These are phyloP conservation scores for Xanthorhoe designata DNA, from an alignment of 2,888 invertebrate species.

Conservation along the genomic window DNA sequence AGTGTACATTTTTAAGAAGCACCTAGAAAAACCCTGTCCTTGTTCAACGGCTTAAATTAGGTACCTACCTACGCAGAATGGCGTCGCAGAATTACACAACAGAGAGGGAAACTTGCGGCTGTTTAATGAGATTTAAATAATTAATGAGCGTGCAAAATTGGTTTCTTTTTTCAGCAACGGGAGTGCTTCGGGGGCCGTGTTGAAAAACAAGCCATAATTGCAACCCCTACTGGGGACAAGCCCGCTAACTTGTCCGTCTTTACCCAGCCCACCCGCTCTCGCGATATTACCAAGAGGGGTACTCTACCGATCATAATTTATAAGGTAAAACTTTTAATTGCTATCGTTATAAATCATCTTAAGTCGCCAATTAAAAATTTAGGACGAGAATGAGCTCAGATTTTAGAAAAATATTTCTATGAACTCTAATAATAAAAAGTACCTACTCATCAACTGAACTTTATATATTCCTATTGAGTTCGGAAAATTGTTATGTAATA, in stretches of 20 bases:
- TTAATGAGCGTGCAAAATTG: constrained; percentile 85
- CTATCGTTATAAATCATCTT: constrained; percentile 63
- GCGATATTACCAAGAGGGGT: constrained; percentile 55
- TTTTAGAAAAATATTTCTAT: neutral
- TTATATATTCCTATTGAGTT: neutral
- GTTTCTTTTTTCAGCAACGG: constrained; percentile 78
- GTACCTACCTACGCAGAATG: constrained; percentile 55
- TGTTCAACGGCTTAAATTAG: constrained; percentile 70
- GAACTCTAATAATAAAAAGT: too few relatives aligned
- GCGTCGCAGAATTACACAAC: constrained; percentile 73
- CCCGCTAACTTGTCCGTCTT: constrained; percentile 51
- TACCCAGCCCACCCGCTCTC: constrained; percentile 39
- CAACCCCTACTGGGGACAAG: constrained; percentile 68
- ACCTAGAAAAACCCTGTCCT: constrained; percentile 44
- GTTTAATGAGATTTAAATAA: constrained; percentile 86
- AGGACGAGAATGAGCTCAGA: constrained; percentile 28
- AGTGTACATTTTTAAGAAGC: constrained; percentile 31
- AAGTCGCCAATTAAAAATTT: constrained; percentile 61
- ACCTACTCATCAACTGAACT: neutral
- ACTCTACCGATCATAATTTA: constrained; percentile 61
- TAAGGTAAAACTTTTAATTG: constrained; percentile 71
- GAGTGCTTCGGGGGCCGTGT: constrained; percentile 69
- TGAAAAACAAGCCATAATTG: constrained; percentile 79
- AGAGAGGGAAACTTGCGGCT: constrained; percentile 77
- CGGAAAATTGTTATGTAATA: too few relatives aligned